These are phyloP conservation scores for Trichopria drosophilae DNA, from an alignment of 2,888 invertebrate species.

Conservation along the genomic window DNA sequence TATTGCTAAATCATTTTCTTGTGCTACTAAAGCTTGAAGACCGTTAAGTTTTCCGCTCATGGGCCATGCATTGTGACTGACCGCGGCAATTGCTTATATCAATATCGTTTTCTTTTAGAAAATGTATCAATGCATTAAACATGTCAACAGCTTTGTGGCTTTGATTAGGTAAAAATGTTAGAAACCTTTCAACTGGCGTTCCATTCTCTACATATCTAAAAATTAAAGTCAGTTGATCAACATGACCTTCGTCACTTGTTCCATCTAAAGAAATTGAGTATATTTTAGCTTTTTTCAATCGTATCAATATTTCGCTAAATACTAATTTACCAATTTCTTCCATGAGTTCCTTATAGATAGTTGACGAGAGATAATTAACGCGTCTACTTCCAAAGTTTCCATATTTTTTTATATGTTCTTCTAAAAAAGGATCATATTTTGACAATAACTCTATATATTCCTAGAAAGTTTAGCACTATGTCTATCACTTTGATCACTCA, in stretches of 20 bases:
- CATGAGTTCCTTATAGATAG: too few species aligned
- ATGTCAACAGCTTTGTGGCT: slow-evolving; percentile 24
- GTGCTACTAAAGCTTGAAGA: slow-evolving; percentile 17
- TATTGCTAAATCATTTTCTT: slow-evolving; percentile 22
- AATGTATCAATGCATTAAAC: slow-evolving; percentile 21
- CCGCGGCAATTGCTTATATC: slow-evolving; percentile 33
- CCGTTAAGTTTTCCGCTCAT: slow-evolving; percentile 33
- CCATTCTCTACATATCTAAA: slow-evolving; percentile 23
- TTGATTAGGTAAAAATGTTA: slow-evolving; percentile 19
- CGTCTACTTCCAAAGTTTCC: too few species aligned
- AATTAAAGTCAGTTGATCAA: slow-evolving; percentile 30
- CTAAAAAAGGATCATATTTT: too few species aligned
- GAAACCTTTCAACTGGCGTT: slow-evolving; percentile 19
- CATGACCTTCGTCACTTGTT: slow-evolving; percentile 17
- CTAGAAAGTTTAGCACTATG: too few species aligned
- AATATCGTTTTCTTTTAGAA: slow-evolving; percentile 25
- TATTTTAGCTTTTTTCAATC: background rate
- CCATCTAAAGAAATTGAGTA: background rate
- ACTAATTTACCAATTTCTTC: too few species aligned
- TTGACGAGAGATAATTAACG: too few species aligned
- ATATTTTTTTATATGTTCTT: too few species aligned
- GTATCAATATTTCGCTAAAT: too few species aligned
- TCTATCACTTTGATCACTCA: too few species aligned
- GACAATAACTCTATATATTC: too few species aligned
- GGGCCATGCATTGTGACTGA: slow-evolving; percentile 34